Percentiles rank a stretch among this genome's conserved stretches.
phyloP scores from a whole-genome alignment of 2,888 invertebrate species.

The Anoplius nigerrimus region DNA sequence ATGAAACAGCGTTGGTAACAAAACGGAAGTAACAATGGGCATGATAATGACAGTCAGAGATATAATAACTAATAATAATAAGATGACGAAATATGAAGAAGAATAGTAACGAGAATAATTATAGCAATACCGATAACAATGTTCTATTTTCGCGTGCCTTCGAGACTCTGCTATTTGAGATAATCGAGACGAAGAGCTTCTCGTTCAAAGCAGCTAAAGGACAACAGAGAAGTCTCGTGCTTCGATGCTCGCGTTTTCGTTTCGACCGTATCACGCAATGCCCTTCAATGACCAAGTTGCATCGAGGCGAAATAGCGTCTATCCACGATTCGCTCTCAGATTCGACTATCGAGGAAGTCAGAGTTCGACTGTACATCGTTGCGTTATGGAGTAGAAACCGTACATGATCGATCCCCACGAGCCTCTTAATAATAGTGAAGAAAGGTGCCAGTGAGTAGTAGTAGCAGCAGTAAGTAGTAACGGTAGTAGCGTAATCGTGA shows the following conservation, averaged over 20 bases:
- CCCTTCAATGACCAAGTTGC: constrained; percentile 46
- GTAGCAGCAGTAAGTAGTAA: constrained; percentile 20
- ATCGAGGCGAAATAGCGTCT: constrained; percentile 32
- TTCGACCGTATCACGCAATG: constrained; percentile 35
- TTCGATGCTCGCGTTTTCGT: constrained; percentile 47
- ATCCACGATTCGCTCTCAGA: constrained; percentile 35
- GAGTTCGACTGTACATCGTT: constrained; percentile 43
- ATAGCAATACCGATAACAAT: constrained; percentile 11
- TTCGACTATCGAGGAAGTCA: constrained; percentile 41
- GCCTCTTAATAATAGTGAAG: constrained; percentile 62
- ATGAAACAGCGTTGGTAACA: background rate
- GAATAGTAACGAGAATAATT: constrained; percentile 12
- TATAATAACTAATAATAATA: too few relatives aligned
- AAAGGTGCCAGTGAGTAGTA: constrained; percentile 64
- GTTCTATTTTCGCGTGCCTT: constrained; percentile 52
- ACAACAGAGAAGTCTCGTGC: constrained; percentile 42
- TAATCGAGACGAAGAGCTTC: constrained; percentile 26
- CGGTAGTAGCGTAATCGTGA: constrained; percentile 13
- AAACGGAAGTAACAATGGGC: background rate
- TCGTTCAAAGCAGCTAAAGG: constrained; percentile 37
- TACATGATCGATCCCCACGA: constrained; percentile 44
- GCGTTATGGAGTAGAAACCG: constrained; percentile 39
- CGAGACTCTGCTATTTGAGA: constrained; percentile 46
- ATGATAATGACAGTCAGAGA: too few relatives aligned
- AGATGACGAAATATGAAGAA: background rate